These are phyloP conservation scores for Ceyx cyanopectus DNA, from an alignment of 2,113 vertebrate genomes.

Conservation along the genomic window DNA sequence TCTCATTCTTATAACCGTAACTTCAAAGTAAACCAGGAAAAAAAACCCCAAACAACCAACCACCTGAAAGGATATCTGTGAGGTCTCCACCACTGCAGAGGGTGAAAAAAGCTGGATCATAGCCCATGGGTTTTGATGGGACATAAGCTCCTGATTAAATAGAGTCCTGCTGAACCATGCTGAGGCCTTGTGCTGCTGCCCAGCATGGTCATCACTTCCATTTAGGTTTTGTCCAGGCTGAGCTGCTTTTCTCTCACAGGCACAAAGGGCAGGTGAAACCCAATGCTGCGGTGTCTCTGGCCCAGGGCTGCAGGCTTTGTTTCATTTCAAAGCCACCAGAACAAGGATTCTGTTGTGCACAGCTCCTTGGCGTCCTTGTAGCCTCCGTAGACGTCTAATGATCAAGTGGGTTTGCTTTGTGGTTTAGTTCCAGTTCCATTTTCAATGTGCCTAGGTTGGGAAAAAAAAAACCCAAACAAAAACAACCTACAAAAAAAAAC, in stretches of 20 bases:
- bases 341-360: conserved; percentile 44
- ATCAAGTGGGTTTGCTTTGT: not conserved
- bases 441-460: not conserved
- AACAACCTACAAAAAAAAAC: not conserved
- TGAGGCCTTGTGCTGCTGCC: not conserved
- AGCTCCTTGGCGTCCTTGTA: not conserved
- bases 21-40: not conserved
- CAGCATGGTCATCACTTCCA: not conserved
- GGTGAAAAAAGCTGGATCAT: not conserved
- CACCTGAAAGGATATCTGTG: not conserved
- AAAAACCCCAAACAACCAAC: not conserved
- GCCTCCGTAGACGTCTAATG: not conserved
- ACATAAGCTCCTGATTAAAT: not conserved
- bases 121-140: not conserved
- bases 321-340: conserved; percentile 13
- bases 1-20: not conserved
- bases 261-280: conserved; percentile 46
- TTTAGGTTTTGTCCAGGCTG: not conserved
- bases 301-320: conserved; percentile 7
- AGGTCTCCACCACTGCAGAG: not conserved
- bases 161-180: not conserved
- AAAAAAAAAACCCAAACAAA: not conserved
- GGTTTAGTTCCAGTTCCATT: not conserved
- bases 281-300: not conserved
- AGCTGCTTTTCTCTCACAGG: conserved; percentile 12